A percentile compares a stretch with the other conserved stretches of the same genome.
phyloP scores from a whole-genome alignment of 2,797 vertebrate genomes.

The Melanotaenia nigrans region DNA sequence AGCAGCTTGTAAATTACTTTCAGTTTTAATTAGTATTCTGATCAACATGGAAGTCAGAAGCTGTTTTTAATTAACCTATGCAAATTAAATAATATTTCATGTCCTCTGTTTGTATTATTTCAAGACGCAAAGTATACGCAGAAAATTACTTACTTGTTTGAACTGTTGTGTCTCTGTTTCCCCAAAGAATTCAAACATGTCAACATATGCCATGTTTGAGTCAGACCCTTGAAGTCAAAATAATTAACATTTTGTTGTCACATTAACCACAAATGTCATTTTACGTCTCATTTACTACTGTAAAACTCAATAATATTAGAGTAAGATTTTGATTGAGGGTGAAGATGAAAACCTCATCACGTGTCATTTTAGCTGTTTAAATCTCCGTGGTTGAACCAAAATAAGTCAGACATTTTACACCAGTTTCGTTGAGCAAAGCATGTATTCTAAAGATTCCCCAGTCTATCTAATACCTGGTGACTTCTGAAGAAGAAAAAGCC shows the following conservation, averaged over 20 bases:
- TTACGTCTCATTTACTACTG: slow-evolving; percentile 1
- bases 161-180: slow-evolving; percentile 8
- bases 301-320: neutral
- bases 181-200: neutral
- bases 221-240: slow-evolving; percentile 40
- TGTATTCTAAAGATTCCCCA: neutral
- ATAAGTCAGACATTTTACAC: slow-evolving; percentile 8
- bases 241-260: neutral
- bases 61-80: slow-evolving; percentile 84
- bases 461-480: slow-evolving; percentile 26
- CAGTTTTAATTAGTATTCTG: slow-evolving; percentile 77
- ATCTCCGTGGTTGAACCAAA: neutral
- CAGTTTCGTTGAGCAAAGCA: slow-evolving; percentile 12
- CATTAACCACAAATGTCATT: neutral
- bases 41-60: slow-evolving; percentile 71
- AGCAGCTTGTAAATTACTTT: slow-evolving; percentile 62
- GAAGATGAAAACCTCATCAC: neutral
- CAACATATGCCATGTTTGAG: slow-evolving; percentile 14
- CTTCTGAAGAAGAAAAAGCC: slow-evolving; percentile 21
- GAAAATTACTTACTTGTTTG: slow-evolving; percentile 56
- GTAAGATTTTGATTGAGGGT: neutral
- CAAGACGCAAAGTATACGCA: slow-evolving; percentile 59
- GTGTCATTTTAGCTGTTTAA: neutral
- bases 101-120: slow-evolving; percentile 71
- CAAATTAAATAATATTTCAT: slow-evolving; percentile 79